Conservation (phyloP, 2,113 vertebrate genomes). For the Rhinogobius similis region DNA sequence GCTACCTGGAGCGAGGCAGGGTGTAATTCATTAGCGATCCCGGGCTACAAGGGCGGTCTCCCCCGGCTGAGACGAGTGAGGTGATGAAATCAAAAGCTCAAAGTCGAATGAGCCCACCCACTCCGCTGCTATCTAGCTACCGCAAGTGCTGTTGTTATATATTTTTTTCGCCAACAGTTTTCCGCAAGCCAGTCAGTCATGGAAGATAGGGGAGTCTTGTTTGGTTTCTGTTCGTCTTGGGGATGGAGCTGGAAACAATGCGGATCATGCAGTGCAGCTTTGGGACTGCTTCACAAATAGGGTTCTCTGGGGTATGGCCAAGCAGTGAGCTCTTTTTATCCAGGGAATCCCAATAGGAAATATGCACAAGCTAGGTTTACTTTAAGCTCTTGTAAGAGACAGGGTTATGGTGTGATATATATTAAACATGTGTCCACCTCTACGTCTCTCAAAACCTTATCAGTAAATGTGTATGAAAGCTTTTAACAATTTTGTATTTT, state of each 20-base stretch:
- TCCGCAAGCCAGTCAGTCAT: neutral
- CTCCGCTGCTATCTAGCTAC: neutral
- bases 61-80: slow-evolving; percentile 27
- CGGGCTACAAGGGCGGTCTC: slow-evolving; percentile 43
- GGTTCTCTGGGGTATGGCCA: neutral
- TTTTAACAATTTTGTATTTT: no score
- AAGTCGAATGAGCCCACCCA: slow-evolving; percentile 22
- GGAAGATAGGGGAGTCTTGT: neutral
- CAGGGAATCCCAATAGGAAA: neutral
- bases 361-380: neutral
- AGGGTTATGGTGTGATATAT: neutral
- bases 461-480: no score
- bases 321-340: neutral
- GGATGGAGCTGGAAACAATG: neutral
- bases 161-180: slow-evolving; percentile 2
- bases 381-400: neutral
- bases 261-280: neutral
- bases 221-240: neutral
- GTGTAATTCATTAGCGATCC: slow-evolving; percentile 73
- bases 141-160: neutral
- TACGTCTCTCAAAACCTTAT: neutral
- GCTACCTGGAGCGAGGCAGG: slow-evolving; percentile 65
- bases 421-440: neutral
- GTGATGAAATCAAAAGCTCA: slow-evolving; percentile 64
- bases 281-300: neutral